Evolutionary conservation across 1,140 invertebrate genomes (phyloP).

Genomic region (Drosophila orosa): DNA sequence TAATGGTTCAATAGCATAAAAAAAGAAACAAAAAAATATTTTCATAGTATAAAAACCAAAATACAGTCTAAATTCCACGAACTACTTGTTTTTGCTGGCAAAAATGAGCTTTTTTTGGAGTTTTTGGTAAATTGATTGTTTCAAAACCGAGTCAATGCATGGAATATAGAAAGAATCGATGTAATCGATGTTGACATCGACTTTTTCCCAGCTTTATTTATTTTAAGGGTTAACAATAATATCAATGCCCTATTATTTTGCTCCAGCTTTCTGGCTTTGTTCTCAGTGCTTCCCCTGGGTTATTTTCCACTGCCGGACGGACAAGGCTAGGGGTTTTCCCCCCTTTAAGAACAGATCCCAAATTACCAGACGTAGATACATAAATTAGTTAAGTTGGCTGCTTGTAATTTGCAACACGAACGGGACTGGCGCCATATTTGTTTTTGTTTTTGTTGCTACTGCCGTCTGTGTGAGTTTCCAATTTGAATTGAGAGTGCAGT

Average conservation of each 20-base stretch:
- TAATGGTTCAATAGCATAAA: no score
- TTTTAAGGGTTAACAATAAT: slow-evolving; percentile 17
- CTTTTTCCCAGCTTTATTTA: no score
- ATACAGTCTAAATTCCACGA: no score
- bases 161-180: no score
- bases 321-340: slow-evolving; percentile 17
- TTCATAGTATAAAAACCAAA: no score
- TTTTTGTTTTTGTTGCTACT: slow-evolving; percentile 37
- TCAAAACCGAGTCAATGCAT: no score
- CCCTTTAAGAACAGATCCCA: slow-evolving; percentile 52
- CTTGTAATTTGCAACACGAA: slow-evolving; percentile 74
- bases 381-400: slow-evolving; percentile 52
- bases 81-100: no score
- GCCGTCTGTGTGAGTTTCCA: slow-evolving; percentile 50
- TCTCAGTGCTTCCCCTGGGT: slow-evolving; percentile 26
- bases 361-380: slow-evolving; percentile 56
- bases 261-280: slow-evolving; percentile 38
- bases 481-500: slow-evolving; percentile 53
- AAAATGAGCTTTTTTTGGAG: no score
- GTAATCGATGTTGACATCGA: no score
- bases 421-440: slow-evolving; percentile 53
- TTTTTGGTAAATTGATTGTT: no score
- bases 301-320: slow-evolving; percentile 36
- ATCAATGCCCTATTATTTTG: slow-evolving; percentile 7
- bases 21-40: no score